Evolutionary conservation across 2,888 invertebrate species (phyloP).

Genomic region (Rambutsinella grinnellia): DNA sequence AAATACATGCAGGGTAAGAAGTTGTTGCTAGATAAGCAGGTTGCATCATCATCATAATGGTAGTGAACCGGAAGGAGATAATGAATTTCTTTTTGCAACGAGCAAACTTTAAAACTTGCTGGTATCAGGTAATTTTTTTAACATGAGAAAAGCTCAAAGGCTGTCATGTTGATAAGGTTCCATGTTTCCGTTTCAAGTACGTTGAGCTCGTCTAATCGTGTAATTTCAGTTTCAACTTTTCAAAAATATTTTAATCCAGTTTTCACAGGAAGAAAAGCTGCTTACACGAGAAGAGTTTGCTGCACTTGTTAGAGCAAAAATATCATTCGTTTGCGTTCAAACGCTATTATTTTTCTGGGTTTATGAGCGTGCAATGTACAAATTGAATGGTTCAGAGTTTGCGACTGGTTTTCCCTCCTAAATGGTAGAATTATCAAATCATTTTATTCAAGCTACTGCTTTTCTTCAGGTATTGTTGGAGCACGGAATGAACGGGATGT

Average conservation of each 20-base stretch:
- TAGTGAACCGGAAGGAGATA: constrained; percentile 26
- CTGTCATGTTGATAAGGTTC: background rate
- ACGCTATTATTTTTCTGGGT: background rate
- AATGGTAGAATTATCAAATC: background rate
- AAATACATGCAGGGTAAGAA: background rate
- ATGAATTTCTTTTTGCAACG: constrained; percentile 14
- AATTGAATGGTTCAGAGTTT: background rate
- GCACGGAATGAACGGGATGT: constrained; percentile 16
- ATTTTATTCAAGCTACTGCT: background rate
- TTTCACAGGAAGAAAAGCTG: constrained; percentile 17
- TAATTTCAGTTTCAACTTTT: background rate
- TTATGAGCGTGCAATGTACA: background rate
- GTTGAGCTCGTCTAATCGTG: background rate
- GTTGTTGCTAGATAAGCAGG: background rate
- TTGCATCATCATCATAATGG: constrained; percentile 9
- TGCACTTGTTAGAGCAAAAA: background rate
- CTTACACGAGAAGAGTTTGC: background rate
- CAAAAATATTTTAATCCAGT: constrained; percentile 5
- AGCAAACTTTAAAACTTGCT: too few relatives aligned
- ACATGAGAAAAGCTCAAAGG: background rate
- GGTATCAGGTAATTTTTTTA: background rate
- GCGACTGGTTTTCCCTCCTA: background rate
- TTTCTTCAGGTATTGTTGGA: background rate
- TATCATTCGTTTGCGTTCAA: background rate
- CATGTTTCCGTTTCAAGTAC: background rate